Evolutionary conservation across 2,888 invertebrate species (phyloP), one percentile per base, ranked within the genome.

Genomic region (Gortyna flavago): DNA sequence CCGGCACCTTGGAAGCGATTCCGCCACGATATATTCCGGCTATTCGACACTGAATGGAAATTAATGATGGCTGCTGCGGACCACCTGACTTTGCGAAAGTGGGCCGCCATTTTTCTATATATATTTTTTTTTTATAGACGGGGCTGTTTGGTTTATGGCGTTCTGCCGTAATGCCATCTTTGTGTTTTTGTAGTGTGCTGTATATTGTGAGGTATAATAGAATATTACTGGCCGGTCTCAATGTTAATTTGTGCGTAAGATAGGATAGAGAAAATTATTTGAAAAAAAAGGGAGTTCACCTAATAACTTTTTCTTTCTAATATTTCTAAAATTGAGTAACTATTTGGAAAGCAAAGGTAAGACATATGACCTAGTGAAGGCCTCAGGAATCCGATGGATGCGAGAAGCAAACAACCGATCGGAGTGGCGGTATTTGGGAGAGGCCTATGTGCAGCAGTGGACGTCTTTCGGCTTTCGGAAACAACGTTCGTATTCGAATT

Each of bases 21-120:
- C 80, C 76, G 81, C 80, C 81, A 80, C 90, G 90, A 91, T 91
- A 90, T 90, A 91, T 91, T 88, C 89, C 85, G 85, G 89, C 91
- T 87, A 90, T 92, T 92, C 93, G 93, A 91, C 92, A 92, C 91
- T 95, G 95, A 95, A 95, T 95, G 92, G 94, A 94, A 95, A 95
- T 95, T 95, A 95, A 95, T 95, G 95, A 94, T 92, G 92, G 94
- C 91, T 88, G 90, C 91, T 90, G 90, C 84, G 89, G 90, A 92
- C 93, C 95, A 95, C 95, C 95, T 95, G 95, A 94, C 95, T 94
- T 93, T 90, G 92, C 91, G 89, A 92, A 93, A 93, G 91, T 92
- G 90, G 90, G 93, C 84, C 92, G 91, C 90, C 92, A 91, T 93
- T 93, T 92, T 91, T 90, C 88, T 84, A 80, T 87, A 54, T 54